Evolutionary conservation across 2,888 invertebrate species (phyloP), one percentile per base, ranked within the genome.

Genomic region (Cybosia mesomella): DNA sequence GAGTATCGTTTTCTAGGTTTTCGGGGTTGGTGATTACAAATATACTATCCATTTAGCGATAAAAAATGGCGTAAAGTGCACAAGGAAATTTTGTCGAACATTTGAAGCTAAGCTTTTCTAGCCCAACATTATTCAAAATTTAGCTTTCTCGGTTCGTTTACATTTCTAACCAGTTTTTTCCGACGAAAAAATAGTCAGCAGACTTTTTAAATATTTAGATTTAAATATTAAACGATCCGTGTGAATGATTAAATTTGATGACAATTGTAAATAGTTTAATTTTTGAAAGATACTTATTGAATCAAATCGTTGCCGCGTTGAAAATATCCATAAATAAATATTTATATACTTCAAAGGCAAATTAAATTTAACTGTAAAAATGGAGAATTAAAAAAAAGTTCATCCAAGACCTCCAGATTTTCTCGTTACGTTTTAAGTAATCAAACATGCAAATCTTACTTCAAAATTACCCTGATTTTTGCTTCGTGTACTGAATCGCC

Each of bases 391-490:
- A 75, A 73, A 73, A 24, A 15, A 39, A 15, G 24, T 15, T 5
- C 49, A n/a, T 66, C 28, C 70, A 71, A 77, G 71, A 73, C 78
- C 69, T 76, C 24, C 24, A 7, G 24, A 55, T 22, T 66, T 77
- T 84, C 77, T 85, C 84, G 85, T 87, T 84, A 87, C 83, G 76
- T 83, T 83, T 85, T 84, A 80, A 77, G 89, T 90, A 89, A 91
- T 91, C 91, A 90, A 91, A 90, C 88, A 91, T 91, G 89, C 85
- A 89, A 90, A 91, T 90, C 79, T 83, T 75, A 74, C 80, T 79
- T 83, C 76, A 70, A 81, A 89, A 88, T 88, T 85, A 86, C 85
- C 79, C 81, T 79, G 87, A 86, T 86, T 89, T 85, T 82, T 76
- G 76, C 72, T 53, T 66, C 72, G 67, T 68, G 73, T 71, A 67